Conservation (phyloP, 2,797 vertebrate genomes). For the Semaprochilodus insignis region DNA sequence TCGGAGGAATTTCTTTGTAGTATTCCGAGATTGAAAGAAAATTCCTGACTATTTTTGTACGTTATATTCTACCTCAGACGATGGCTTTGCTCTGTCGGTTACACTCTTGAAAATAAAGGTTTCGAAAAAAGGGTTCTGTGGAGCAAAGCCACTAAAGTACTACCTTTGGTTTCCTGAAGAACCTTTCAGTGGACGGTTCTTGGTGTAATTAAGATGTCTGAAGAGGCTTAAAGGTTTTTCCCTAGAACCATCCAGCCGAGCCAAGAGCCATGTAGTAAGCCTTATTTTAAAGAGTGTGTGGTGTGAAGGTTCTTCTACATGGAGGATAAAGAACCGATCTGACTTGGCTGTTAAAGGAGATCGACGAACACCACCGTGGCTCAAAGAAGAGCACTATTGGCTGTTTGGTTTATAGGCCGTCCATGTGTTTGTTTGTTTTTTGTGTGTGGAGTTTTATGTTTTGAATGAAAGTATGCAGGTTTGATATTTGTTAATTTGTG, state of each 20-base stretch:
- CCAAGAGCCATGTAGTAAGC: background rate
- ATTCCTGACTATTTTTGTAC: slow-evolving; percentile 24
- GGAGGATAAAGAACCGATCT: background rate
- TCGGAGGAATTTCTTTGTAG: background rate
- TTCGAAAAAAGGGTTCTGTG: background rate
- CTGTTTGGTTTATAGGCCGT: no score
- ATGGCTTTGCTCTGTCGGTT: background rate
- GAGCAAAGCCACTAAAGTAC: background rate
- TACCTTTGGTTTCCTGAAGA: background rate
- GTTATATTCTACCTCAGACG: slow-evolving; percentile 44
- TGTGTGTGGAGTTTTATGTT: background rate
- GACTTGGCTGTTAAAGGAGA: background rate
- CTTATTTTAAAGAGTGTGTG: background rate
- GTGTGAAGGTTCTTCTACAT: background rate
- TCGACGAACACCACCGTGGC: background rate
- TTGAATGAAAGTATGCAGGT: background rate
- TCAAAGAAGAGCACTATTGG: background rate
- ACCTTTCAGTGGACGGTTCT: background rate
- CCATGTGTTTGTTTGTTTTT: background rate
- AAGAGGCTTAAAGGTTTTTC: no score
- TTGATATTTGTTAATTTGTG: background rate
- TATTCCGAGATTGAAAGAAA: slow-evolving; percentile 25
- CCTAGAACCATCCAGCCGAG: background rate
- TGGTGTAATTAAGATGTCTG: no score
- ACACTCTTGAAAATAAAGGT: background rate